A percentile compares a stretch with the other conserved stretches of the same genome.
Conservation (phyloP, 2,113 vertebrate species). For the Meleagris gallopavo region DNA sequence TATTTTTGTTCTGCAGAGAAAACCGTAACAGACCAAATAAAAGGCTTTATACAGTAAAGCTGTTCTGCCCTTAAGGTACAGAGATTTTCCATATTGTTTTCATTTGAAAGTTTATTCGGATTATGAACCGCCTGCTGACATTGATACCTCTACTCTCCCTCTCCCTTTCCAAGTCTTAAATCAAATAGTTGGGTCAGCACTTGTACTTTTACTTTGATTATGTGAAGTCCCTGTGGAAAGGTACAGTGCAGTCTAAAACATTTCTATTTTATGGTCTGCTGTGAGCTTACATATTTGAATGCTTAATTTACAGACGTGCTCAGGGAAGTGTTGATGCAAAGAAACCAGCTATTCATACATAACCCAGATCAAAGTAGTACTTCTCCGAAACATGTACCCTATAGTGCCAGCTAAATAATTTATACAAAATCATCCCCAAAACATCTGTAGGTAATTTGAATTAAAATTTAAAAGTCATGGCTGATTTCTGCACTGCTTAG, state of each 20-base stretch:
- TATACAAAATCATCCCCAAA: background rate
- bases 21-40: constrained; percentile 62
- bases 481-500: background rate
- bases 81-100: constrained; percentile 46
- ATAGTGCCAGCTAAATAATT: constrained; percentile 12
- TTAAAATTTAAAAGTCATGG: constrained; percentile 20
- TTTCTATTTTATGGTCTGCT: constrained; percentile 49
- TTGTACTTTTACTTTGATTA: constrained; percentile 43
- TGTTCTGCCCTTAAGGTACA: constrained; percentile 54
- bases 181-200: constrained; percentile 34
- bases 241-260: background rate
- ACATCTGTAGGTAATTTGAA: constrained; percentile 48
- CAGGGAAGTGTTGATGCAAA: constrained; percentile 1
- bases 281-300: constrained; percentile 26
- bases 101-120: constrained; percentile 55
- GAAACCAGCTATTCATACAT: background rate
- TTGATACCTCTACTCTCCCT: background rate
- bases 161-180: background rate
- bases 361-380: background rate
- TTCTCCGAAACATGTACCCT: background rate
- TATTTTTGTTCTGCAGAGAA: constrained; percentile 56
- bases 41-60: constrained; percentile 54
- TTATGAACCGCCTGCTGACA: constrained; percentile 42
- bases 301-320: constrained; percentile 7
- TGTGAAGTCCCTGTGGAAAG: constrained; percentile 7